phyloP scores from a whole-genome alignment of 92 coral and sea anemone genomes.

The Micromussa lordhowensis region DNA sequence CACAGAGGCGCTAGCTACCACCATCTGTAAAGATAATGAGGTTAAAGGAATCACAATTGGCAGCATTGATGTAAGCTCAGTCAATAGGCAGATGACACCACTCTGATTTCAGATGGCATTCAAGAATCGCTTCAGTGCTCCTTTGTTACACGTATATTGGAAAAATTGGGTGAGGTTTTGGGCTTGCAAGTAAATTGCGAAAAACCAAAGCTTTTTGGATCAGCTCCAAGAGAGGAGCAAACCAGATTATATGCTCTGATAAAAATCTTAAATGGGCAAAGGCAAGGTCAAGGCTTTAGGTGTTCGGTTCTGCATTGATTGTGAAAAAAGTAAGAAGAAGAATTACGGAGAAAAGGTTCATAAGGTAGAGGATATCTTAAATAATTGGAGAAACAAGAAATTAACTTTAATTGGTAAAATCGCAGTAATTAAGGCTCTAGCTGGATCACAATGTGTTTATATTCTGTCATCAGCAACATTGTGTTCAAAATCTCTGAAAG shows the following conservation, averaged over 20 bases:
- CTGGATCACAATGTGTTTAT: conserved; percentile 12
- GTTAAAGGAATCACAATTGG: no score
- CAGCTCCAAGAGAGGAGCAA: not conserved
- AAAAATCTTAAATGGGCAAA: conserved; percentile 9
- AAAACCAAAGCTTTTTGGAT: not conserved
- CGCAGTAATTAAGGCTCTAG: conserved; percentile 16
- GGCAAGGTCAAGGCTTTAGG: conserved; percentile 13
- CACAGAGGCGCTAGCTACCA: no score
- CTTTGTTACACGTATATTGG: not conserved
- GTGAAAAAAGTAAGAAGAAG: not conserved
- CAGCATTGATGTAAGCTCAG: no score
- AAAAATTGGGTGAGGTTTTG: not conserved
- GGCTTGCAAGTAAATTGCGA: conserved; percentile 19
- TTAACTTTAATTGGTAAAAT: conserved; percentile 16
- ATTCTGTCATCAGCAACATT: not conserved
- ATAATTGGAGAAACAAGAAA: conserved; percentile 12
- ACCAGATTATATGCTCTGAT: conserved; percentile 2
- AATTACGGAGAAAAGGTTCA: not conserved
- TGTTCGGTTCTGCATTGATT: conserved; percentile 18
- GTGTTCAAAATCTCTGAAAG: not conserved
- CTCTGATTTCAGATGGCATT: no score
- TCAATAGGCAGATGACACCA: no score
- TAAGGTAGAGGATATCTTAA: not conserved
- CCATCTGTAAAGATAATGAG: no score
- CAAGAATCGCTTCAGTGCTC: not conserved